phyloP scores from a whole-genome alignment of 2,797 vertebrate species.

The Oreonectes daqikongensis region DNA sequence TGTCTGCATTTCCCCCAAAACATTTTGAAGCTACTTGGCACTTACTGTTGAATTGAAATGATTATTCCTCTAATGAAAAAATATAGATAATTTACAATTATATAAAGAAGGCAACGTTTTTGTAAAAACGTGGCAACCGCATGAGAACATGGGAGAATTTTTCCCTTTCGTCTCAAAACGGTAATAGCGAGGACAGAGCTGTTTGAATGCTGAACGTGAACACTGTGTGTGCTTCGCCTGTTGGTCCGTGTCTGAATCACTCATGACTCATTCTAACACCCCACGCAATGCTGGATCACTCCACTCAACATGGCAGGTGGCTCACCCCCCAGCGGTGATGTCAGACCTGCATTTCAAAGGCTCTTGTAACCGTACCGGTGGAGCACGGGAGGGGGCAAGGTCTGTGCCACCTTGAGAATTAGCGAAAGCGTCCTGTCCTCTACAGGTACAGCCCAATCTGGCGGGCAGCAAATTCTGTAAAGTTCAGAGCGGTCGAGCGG shows the following conservation, averaged over 20 bases:
- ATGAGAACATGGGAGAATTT: no score
- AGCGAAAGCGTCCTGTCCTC: constrained; percentile 1
- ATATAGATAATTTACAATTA: no score
- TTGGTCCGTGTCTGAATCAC: constrained; percentile 55
- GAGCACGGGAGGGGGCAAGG: constrained; percentile 4
- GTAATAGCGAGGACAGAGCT: constrained; percentile 7
- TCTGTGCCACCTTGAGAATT: constrained; percentile 40
- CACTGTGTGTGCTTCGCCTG: constrained; percentile 44
- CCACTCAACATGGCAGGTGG: constrained; percentile 57
- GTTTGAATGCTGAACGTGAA: constrained; percentile 34
- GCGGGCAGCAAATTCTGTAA: background rate
- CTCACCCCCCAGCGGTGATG: constrained; percentile 43
- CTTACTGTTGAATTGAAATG: no score
- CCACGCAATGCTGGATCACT: constrained; percentile 44
- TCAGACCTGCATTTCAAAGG: constrained; percentile 38
- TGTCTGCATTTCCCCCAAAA: no score
- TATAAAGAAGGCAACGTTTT: no score
- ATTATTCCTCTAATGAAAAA: no score
- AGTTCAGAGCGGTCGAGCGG: background rate
- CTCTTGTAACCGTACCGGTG: constrained; percentile 17
- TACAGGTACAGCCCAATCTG: background rate
- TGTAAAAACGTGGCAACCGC: background rate
- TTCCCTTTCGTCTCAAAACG: constrained; percentile 1
- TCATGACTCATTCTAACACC: constrained; percentile 52
- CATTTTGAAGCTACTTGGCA: no score